These are phyloP conservation scores for Julus scanicus DNA, from an alignment of 2,888 invertebrate species.

Conservation along the genomic window DNA sequence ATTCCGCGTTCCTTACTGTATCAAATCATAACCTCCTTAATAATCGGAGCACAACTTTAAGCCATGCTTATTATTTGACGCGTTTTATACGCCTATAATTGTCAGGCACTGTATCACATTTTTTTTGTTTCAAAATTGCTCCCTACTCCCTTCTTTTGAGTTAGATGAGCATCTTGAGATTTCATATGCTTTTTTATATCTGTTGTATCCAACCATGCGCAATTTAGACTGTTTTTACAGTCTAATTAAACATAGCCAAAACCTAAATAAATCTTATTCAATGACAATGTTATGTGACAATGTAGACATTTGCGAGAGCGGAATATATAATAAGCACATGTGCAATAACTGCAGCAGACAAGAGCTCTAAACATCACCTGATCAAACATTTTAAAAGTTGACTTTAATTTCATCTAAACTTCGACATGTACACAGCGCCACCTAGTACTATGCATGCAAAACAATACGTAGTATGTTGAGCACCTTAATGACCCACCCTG, in stretches of 20 bases:
- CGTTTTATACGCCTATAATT: slow-evolving; percentile 30
- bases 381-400: not conserved
- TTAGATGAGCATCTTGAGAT: not conserved
- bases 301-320: too few species aligned
- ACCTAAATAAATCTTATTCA: not conserved
- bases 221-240: not conserved
- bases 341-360: too few species aligned
- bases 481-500: too few species aligned
- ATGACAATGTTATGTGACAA: not conserved
- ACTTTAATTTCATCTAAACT: too few species aligned
- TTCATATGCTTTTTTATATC: not conserved
- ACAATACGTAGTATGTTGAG: too few species aligned
- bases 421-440: too few species aligned
- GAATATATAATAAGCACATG: too few species aligned
- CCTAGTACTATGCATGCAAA: too few species aligned
- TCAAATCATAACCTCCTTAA: slow-evolving; percentile 29
- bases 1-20: slow-evolving; percentile 36
- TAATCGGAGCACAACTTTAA: slow-evolving; percentile 6
- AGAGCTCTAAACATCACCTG: not conserved
- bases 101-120: slow-evolving; percentile 31
- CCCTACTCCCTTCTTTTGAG: not conserved
- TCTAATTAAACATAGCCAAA: not conserved
- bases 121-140: not conserved
- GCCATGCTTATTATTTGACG: slow-evolving; percentile 24
- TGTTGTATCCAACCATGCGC: slow-evolving; percentile 4